phyloP scores from a whole-genome alignment of 2,797 vertebrate genomes.

The Anguilla anguilla region DNA sequence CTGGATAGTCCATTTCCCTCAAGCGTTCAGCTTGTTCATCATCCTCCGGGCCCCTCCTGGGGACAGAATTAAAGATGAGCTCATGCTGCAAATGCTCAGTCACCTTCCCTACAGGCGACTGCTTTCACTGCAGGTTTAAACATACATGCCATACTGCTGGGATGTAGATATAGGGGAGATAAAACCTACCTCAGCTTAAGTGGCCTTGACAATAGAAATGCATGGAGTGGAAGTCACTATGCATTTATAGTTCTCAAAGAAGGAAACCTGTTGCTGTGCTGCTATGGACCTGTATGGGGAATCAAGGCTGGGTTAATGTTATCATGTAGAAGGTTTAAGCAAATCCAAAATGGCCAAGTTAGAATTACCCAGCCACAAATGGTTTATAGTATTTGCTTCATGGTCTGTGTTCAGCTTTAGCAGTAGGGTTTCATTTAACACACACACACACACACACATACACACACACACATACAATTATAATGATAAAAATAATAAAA shows the following conservation, averaged over 20 bases:
- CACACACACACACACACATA: background rate
- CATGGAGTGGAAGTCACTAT: background rate
- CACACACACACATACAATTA: too few relatives aligned
- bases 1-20: slow-evolving; percentile 12
- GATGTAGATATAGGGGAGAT: background rate
- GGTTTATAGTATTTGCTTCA: background rate
- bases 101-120: slow-evolving; percentile 10
- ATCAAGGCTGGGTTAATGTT: background rate
- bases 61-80: slow-evolving; percentile 20
- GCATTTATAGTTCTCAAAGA: background rate
- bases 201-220: background rate
- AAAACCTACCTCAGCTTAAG: background rate
- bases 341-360: background rate
- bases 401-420: background rate
- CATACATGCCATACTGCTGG: background rate
- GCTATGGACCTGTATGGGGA: background rate
- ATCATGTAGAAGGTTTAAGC: background rate
- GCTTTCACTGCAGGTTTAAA: slow-evolving; percentile 8
- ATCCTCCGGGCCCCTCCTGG: background rate
- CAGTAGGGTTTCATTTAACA: background rate
- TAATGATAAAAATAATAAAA: background rate
- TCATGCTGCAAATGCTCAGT: background rate
- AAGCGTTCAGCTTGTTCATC: background rate
- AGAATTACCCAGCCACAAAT: background rate
- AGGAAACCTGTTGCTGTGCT: background rate